Evolutionary conservation across 2,113 vertebrate genomes (phyloP).

Genomic region (Falcunculus frontatus): DNA sequence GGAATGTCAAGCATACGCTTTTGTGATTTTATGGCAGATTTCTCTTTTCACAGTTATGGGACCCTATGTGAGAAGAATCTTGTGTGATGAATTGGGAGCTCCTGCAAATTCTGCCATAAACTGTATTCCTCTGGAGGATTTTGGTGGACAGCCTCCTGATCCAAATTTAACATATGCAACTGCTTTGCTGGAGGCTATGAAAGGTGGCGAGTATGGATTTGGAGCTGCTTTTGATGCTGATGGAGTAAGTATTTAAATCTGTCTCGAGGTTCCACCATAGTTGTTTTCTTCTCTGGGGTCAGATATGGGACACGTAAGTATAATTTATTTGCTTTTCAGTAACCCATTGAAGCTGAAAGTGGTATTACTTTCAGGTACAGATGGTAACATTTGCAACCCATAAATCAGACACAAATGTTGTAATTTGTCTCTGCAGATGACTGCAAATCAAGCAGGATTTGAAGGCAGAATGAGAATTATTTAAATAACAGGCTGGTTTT

Average conservation of each 20-base stretch:
- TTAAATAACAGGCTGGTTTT: neutral
- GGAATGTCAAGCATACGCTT: neutral
- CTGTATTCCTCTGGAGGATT: slow-evolving; percentile 94
- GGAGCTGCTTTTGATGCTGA: slow-evolving; percentile 98
- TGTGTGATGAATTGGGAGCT: slow-evolving; percentile 94
- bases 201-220: slow-evolving; percentile 94
- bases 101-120: slow-evolving; percentile 96
- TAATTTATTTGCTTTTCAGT: neutral
- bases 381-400: neutral
- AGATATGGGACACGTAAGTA: neutral
- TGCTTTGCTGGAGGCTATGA: slow-evolving; percentile 92
- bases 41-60: slow-evolving; percentile 86
- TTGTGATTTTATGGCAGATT: slow-evolving; percentile 15
- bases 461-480: neutral
- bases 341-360: neutral
- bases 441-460: neutral
- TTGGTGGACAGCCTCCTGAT: slow-evolving; percentile 92
- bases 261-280: neutral
- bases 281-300: neutral
- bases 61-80: slow-evolving; percentile 92
- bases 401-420: neutral
- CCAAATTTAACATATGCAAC: slow-evolving; percentile 90
- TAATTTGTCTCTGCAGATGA: neutral
- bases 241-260: slow-evolving; percentile 79
- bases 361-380: neutral